Conservation (phyloP, 2,888 invertebrate species). For the Tricholauxania praeusta region DNA sequence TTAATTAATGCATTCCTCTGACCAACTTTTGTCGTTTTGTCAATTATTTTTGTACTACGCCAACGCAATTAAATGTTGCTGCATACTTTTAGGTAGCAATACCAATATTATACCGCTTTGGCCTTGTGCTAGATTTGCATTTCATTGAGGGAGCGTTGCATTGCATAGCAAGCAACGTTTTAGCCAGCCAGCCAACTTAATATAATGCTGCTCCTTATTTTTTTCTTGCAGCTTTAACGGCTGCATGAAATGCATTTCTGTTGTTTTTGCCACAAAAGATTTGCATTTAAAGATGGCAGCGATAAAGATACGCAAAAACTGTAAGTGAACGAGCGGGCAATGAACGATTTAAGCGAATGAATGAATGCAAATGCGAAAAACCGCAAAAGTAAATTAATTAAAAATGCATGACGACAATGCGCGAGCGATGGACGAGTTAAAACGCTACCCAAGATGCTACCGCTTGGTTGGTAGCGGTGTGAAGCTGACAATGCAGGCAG, state of each 20-base stretch:
- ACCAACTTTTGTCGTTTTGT: constrained; percentile 11
- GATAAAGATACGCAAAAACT: constrained; percentile 35
- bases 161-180: too few species aligned
- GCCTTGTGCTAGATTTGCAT: constrained; percentile 33
- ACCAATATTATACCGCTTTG: constrained; percentile 1
- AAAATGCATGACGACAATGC: constrained; percentile 51
- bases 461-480: constrained; percentile 2
- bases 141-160: not conserved
- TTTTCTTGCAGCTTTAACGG: constrained; percentile 34
- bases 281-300: constrained; percentile 52
- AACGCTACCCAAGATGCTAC: constrained; percentile 10
- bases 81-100: not conserved
- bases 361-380: constrained; percentile 38
- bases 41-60: constrained; percentile 29
- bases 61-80: constrained; percentile 29
- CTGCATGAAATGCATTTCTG: constrained; percentile 57
- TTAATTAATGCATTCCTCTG: constrained; percentile 24
- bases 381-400: constrained; percentile 54
- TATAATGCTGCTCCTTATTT: not conserved
- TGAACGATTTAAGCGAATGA: not conserved
- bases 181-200: too few species aligned
- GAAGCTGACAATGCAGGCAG: too few species aligned
- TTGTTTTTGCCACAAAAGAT: constrained; percentile 52
- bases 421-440: constrained; percentile 31
- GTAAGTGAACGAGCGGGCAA: not conserved